Conservation (phyloP, 2,113 vertebrate genomes). For the Sardina pilchardus region DNA sequence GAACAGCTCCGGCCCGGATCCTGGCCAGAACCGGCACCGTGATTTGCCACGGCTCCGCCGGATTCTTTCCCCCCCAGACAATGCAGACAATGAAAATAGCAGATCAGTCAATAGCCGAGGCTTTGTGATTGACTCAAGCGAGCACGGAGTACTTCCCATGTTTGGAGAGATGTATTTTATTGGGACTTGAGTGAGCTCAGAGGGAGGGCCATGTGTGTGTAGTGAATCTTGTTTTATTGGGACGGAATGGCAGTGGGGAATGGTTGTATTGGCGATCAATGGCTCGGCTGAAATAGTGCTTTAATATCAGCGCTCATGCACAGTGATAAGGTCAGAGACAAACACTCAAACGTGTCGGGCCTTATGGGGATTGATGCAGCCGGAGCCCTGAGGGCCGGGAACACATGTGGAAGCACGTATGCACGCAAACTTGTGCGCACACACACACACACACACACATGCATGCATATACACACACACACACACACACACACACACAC, state of each 20-base stretch:
- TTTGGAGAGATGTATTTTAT: not conserved
- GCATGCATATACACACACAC: not conserved
- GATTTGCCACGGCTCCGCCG: not conserved
- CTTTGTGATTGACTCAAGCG: not conserved
- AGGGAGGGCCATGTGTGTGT: not conserved
- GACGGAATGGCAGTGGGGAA: not conserved
- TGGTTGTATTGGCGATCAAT: conserved; percentile 22
- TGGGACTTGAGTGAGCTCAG: not conserved
- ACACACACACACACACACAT: not conserved
- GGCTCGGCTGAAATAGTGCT: conserved; percentile 22
- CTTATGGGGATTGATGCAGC: conserved; percentile 5
- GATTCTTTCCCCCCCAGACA: not conserved
- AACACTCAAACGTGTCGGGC: not conserved
- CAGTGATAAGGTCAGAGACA: conserved; percentile 11
- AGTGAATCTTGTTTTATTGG: conserved; percentile 22
- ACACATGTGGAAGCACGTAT: not conserved
- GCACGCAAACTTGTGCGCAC: too few relatives aligned
- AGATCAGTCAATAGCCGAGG: not conserved
- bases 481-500: not conserved
- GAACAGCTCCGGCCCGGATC: not conserved
- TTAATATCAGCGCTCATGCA: conserved; percentile 14
- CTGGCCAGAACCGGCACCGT: not conserved
- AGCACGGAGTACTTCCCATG: not conserved
- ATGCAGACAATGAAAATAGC: not conserved
- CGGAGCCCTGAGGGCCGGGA: too few relatives aligned